phyloP scores from a whole-genome alignment of 64 coral and sea anemone genomes.

The Pachyseris speciosa region DNA sequence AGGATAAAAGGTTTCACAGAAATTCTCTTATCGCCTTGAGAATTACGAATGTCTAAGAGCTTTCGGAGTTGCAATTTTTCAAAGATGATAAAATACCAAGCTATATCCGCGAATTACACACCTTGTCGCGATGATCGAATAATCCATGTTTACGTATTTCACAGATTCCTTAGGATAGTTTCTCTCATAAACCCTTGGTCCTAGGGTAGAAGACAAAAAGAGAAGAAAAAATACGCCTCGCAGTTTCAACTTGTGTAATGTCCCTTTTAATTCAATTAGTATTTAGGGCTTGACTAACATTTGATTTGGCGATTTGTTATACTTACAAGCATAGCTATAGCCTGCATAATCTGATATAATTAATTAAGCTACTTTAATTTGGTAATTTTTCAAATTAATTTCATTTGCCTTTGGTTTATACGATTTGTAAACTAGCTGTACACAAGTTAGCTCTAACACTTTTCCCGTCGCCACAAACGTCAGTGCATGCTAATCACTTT shows the following conservation, averaged over 20 bases:
- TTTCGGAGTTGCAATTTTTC: neutral
- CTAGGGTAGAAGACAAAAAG: neutral
- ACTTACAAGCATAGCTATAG: neutral
- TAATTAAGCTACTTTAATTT: neutral
- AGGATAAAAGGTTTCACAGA: neutral
- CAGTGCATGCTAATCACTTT: too few species aligned
- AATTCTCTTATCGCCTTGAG: neutral
- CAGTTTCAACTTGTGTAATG: neutral
- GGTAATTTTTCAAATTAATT: neutral
- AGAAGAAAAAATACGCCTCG: neutral
- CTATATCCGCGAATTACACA: neutral
- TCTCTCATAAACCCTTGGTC: neutral
- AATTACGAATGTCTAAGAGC: neutral
- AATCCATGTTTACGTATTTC: neutral
- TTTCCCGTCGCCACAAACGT: neutral
- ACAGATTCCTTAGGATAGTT: neutral
- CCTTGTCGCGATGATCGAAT: neutral
- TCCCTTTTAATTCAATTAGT: neutral
- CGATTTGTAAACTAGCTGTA: neutral
- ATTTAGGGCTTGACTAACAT: neutral
- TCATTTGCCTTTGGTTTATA: neutral
- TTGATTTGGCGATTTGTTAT: slow-evolving; percentile 13
- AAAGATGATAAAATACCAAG: neutral
- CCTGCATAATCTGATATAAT: neutral
- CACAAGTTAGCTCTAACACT: neutral